These are phyloP conservation scores for Microtus ochrogaster DNA, from an alignment of 2,113 vertebrate genomes.

Conservation along the genomic window DNA sequence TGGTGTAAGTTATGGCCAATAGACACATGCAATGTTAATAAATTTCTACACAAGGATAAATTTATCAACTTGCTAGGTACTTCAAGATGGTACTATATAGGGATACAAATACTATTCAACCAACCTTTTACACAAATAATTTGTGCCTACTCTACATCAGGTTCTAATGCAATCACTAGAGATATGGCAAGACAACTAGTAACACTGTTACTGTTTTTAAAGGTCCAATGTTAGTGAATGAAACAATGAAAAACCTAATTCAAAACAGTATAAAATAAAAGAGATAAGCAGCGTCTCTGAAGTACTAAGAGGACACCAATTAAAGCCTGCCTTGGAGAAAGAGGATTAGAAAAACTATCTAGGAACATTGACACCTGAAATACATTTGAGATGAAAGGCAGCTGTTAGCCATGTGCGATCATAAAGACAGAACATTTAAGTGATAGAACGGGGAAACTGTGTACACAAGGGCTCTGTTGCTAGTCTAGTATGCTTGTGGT, in stretches of 20 bases:
- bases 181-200: conserved; percentile 37
- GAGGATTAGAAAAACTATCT: conserved; percentile 19
- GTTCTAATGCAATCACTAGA: conserved; percentile 7
- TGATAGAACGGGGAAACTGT: neutral
- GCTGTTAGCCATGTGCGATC: neutral
- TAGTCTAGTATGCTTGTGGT: neutral
- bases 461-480: neutral
- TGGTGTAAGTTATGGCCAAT: conserved; percentile 13
- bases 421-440: conserved; percentile 17
- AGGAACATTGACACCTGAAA: conserved; percentile 13
- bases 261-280: neutral
- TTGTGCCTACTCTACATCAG: neutral
- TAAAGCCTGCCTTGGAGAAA: neutral
- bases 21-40: conserved; percentile 28
- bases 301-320: neutral
- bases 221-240: conserved; percentile 47
- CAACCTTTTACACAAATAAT: conserved; percentile 43
- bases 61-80: conserved; percentile 32
- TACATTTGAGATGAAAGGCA: neutral
- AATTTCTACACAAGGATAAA: neutral
- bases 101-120: neutral
- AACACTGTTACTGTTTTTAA: conserved; percentile 47
- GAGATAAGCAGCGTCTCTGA: neutral
- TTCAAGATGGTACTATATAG: conserved; percentile 43
- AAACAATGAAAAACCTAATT: conserved; percentile 37